Conservation (phyloP, 1,140 invertebrate genomes). For the Neodiprion lecontei region DNA sequence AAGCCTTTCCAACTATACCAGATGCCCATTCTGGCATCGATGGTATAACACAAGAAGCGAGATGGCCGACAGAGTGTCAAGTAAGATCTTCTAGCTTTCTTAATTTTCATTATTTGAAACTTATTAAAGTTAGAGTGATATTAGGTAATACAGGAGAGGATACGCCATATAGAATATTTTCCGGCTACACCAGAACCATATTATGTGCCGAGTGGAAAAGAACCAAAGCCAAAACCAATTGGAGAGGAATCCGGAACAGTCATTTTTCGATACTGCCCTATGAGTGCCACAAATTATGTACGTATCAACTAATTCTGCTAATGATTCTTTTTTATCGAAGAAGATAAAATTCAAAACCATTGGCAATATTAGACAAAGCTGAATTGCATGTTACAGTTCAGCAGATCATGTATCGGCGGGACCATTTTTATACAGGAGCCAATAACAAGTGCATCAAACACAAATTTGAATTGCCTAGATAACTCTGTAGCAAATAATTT, state of each 20-base stretch:
- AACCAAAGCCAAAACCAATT: conserved; percentile 82
- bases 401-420: conserved; percentile 60
- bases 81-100: conserved; percentile 55
- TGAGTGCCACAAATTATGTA: conserved; percentile 88
- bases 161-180: conserved; percentile 78
- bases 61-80: conserved; percentile 90
- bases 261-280: conserved; percentile 87
- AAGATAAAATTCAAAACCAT: not conserved
- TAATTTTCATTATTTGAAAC: not conserved
- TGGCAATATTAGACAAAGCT: not conserved
- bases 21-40: conserved; percentile 56
- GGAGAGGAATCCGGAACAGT: conserved; percentile 85
- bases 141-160: conserved; percentile 82
- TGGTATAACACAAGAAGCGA: conserved; percentile 73
- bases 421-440: conserved; percentile 22
- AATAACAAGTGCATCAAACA: not conserved
- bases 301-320: conserved; percentile 51
- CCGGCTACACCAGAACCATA: conserved; percentile 80
- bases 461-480: conserved; percentile 13
- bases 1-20: conserved; percentile 39
- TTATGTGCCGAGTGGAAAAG: conserved; percentile 77
- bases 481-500: conserved; percentile 33
- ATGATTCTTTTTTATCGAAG: conserved; percentile 11
- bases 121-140: conserved; percentile 19
- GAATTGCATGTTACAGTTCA: conserved; percentile 71